phyloP scores from a whole-genome alignment of 2,888 invertebrate species.

The Kuschelorhynchus macadamiae region DNA sequence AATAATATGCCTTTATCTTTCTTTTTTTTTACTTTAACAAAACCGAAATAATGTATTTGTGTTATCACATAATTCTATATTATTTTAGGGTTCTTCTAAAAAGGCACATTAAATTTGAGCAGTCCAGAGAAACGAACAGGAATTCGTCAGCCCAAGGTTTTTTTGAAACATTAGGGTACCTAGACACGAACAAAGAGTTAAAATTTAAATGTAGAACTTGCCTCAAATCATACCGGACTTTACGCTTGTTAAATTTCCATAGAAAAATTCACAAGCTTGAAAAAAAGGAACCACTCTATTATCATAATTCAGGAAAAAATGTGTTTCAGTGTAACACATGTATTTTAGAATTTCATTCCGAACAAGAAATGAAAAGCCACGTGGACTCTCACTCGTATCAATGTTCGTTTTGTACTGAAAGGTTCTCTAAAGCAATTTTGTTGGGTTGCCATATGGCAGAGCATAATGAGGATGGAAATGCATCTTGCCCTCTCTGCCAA shows the following conservation, averaged over 20 bases:
- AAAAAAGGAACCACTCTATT: conserved; percentile 51
- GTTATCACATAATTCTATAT: too few species aligned
- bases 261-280: conserved; percentile 68
- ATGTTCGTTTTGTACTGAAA: conserved; percentile 60
- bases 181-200: too few species aligned
- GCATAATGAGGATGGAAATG: conserved; percentile 60
- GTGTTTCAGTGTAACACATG: conserved; percentile 59
- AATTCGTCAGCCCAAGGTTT: too few species aligned
- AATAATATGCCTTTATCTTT: too few species aligned
- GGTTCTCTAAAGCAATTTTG: conserved; percentile 62
- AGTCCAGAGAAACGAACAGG: too few species aligned
- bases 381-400: conserved; percentile 58
- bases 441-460: conserved; percentile 61
- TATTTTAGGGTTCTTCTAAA: too few species aligned
- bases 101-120: too few species aligned
- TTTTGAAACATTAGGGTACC: too few species aligned
- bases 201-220: conserved; percentile 37
- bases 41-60: too few species aligned
- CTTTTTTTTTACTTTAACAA: too few species aligned
- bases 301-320: conserved; percentile 57
- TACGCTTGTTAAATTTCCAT: conserved; percentile 70
- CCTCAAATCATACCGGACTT: conserved; percentile 64
- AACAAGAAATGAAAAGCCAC: conserved; percentile 56
- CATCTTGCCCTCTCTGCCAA: conserved; percentile 62
- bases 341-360: conserved; percentile 55